These are phyloP conservation scores for Polyploca ridens DNA, from an alignment of 2,888 invertebrate species.

Conservation along the genomic window DNA sequence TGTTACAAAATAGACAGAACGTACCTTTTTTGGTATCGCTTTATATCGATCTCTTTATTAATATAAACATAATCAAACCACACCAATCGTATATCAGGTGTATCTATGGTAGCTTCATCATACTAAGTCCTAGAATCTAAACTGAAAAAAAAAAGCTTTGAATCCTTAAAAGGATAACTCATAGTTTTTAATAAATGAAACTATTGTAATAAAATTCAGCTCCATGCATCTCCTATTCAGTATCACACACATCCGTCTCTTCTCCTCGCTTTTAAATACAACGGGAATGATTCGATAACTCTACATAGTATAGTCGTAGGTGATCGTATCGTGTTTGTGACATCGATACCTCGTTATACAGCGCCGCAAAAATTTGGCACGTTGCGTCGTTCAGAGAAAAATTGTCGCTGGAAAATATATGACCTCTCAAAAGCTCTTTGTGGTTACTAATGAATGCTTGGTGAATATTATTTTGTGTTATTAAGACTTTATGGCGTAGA, in stretches of 20 bases:
- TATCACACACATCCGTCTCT: conserved; percentile 64
- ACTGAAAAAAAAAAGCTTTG: no score
- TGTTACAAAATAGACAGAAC: not conserved
- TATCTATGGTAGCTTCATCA: no score
- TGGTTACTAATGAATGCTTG: not conserved
- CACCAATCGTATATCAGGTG: no score
- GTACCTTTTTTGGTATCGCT: no score
- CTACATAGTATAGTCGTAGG: conserved; percentile 47
- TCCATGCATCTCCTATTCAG: conserved; percentile 40
- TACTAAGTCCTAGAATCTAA: no score
- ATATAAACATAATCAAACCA: no score
- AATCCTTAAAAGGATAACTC: no score
- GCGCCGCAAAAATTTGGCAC: conserved; percentile 9
- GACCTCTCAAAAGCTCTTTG: not conserved
- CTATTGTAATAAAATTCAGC: conserved; percentile 18
- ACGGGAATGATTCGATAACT: conserved; percentile 54
- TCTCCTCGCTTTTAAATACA: conserved; percentile 73
- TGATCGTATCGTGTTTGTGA: conserved; percentile 31
- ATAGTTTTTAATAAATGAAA: not conserved
- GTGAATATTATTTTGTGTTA: not conserved
- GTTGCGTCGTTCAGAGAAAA: not conserved
- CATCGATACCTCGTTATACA: conserved; percentile 13
- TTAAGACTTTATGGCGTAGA: no score
- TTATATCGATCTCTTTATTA: no score
- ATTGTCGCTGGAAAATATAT: not conserved